These are phyloP conservation scores for Yponomeuta plumbellus DNA, from an alignment of 2,888 invertebrate species.

Conservation along the genomic window DNA sequence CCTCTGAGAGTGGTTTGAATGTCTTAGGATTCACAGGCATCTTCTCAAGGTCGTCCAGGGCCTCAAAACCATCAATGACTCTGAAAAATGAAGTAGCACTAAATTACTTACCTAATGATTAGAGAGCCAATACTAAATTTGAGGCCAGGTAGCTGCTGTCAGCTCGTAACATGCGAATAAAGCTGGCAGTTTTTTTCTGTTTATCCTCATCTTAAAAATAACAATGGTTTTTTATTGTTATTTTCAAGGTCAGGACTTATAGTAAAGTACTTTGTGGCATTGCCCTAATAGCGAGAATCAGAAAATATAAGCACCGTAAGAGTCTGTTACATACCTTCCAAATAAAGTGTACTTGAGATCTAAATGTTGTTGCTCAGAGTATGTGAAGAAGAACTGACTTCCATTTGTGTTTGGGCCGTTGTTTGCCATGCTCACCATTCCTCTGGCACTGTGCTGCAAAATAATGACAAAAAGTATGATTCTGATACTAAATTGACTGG, in stretches of 20 bases:
- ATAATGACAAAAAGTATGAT: background rate
- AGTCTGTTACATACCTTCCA: conserved; percentile 87
- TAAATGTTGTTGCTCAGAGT: conserved; percentile 94
- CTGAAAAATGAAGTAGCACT: conserved; percentile 72
- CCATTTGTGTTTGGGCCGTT: conserved; percentile 98
- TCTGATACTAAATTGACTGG: too few species aligned
- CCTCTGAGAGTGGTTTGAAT: conserved; percentile 90
- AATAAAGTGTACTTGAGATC: conserved; percentile 98
- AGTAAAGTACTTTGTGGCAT: too few species aligned
- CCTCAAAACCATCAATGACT: conserved; percentile 97
- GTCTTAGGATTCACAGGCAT: conserved; percentile 95
- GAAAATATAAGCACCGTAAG: too few species aligned
- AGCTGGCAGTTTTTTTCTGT: too few species aligned
- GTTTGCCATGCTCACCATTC: conserved; percentile 97
- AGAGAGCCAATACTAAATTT: too few species aligned
- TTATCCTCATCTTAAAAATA: too few species aligned
- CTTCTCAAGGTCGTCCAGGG: conserved; percentile 96
- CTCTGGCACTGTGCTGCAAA: conserved; percentile 87
- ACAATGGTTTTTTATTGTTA: too few species aligned
- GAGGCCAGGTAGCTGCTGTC: too few species aligned
- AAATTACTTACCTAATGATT: too few species aligned
- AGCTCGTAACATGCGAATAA: too few species aligned
- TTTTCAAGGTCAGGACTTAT: too few species aligned
- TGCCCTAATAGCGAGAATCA: too few species aligned
- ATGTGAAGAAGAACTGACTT: conserved; percentile 98